Evolutionary conservation across 2,113 vertebrate genomes (phyloP), one percentile per base, ranked within the genome.

Genomic region (Peromyscus leucopus): DNA sequence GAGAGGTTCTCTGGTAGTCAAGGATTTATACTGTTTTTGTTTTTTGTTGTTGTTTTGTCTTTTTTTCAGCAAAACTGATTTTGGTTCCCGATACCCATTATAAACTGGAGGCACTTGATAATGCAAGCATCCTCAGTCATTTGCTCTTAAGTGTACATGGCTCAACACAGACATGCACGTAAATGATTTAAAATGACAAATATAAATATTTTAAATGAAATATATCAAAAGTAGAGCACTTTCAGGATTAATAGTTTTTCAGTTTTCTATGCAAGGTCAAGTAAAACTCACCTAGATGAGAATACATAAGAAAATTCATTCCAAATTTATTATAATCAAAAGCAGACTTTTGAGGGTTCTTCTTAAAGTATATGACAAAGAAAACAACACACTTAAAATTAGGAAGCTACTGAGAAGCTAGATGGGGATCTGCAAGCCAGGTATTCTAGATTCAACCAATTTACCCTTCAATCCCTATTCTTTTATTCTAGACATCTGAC

Each of bases 1-100:
- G 4, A 4, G 57, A n/a, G 10, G 4, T 61, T 16, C 80, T 26
- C n/a, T 2, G 3, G 13, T 39, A 22, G 3, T 63, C 3, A 9
- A 63, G 21, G 57, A 55, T 63, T 17, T 13, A 84, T 42, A 24
- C 13, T 28, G 0, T 7, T 42, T 24, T 36, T 65, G 11, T 55
- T 55, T 55, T 55, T 63, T 63, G 61, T 63, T 63, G 61, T 26
- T 63, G 22, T 24, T 63, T 36, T 71, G 5, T 1, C 26, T 65
- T 65, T n/a, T 72, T 16, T 17, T 65, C 0, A 85, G 13, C 7
- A 84, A 85, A 85, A 6, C 26, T 46, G 39, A 65, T 2, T 46
- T 65, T 46, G 59, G 8, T 46, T 85, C 1, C n/a, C 0, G 19
- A 36, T 48, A 31, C 6, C 42, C 55, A 83, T 15, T 59, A 7